Percentiles rank a stretch among this genome's conserved stretches.
Evolutionary conservation across 2,113 vertebrate genomes (phyloP).

Genomic region (Parus major): DNA sequence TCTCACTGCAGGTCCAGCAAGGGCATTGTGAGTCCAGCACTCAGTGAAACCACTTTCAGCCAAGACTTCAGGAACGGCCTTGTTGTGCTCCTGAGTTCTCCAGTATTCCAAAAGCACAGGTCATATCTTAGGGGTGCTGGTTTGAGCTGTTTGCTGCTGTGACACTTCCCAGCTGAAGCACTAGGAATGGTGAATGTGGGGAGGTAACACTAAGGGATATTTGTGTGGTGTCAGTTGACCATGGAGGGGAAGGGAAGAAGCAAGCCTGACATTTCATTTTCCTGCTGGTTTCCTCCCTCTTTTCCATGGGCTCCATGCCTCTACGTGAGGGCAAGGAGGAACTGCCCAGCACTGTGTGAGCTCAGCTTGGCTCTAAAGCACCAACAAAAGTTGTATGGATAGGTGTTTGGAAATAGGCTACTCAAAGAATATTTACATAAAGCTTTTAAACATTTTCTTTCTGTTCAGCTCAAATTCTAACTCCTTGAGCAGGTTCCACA

Average conservation of each 20-base stretch:
- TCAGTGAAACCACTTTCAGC: neutral
- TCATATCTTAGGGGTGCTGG: neutral
- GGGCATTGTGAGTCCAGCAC: rapidly evolving
- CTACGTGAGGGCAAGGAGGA: neutral
- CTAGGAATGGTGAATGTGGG: neutral
- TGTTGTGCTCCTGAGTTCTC: neutral
- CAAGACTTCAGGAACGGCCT: neutral
- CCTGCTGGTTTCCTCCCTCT: neutral
- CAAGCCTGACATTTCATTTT: neutral
- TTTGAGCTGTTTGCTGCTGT: neutral
- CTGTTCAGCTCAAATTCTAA: neutral
- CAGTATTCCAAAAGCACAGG: neutral
- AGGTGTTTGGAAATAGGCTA: neutral
- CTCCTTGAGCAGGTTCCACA: neutral
- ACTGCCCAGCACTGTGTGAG: neutral
- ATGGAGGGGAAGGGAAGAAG: neutral
- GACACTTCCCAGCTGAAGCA: neutral
- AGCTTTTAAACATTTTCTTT: neutral
- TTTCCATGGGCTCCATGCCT: neutral
- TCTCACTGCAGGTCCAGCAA: neutral
- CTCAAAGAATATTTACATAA: neutral
- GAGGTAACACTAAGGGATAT: neutral
- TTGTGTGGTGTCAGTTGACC: neutral
- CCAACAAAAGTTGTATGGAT: neutral
- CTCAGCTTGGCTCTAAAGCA: neutral